A percentile compares a stretch with the other conserved stretches of the same genome.
These are phyloP conservation scores for Actinia tenebrosa DNA, from an alignment of 64 coral and sea anemone species.

Conservation along the genomic window DNA sequence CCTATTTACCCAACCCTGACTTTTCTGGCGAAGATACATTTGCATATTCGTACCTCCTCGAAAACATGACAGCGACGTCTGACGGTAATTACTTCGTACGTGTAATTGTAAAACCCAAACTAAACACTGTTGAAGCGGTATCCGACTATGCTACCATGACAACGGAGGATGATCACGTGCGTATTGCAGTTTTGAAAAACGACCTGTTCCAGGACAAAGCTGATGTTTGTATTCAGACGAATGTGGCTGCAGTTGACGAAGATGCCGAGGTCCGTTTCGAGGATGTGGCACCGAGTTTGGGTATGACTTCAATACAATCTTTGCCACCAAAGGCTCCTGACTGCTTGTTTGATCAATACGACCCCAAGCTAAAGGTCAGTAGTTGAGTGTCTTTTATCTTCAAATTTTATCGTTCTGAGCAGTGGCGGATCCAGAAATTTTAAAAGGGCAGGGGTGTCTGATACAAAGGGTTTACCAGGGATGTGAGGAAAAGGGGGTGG, in stretches of 20 bases:
- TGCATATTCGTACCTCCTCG: constrained; percentile 69
- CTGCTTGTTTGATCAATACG: constrained; percentile 97
- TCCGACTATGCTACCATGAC: constrained; percentile 79
- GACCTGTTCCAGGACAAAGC: constrained; percentile 62
- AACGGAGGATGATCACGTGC: constrained; percentile 66
- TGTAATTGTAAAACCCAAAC: constrained; percentile 74
- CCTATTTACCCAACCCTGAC: constrained; percentile 64
- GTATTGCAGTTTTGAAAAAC: constrained; percentile 89
- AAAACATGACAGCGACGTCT: constrained; percentile 76
- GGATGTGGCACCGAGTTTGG: constrained; percentile 70
- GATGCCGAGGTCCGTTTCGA: constrained; percentile 45
- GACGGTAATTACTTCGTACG: constrained; percentile 74
- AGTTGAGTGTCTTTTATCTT: not conserved
- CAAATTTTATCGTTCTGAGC: too few relatives aligned
- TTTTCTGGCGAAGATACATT: constrained; percentile 93
- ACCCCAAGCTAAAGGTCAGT: constrained; percentile 64
- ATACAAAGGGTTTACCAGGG: too few relatives aligned
- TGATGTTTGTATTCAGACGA: constrained; percentile 62
- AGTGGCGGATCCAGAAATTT: too few relatives aligned
- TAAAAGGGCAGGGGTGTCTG: too few relatives aligned
- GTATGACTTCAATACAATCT: constrained; percentile 66
- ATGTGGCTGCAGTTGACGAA: not conserved
- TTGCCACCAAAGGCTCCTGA: constrained; percentile 82
- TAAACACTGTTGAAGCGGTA: constrained; percentile 47
- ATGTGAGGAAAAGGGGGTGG: too few relatives aligned